A percentile compares a stretch with the other conserved stretches of the same genome.
Conservation (phyloP, 2,888 invertebrate genomes). For the Sabatieria punctata region DNA sequence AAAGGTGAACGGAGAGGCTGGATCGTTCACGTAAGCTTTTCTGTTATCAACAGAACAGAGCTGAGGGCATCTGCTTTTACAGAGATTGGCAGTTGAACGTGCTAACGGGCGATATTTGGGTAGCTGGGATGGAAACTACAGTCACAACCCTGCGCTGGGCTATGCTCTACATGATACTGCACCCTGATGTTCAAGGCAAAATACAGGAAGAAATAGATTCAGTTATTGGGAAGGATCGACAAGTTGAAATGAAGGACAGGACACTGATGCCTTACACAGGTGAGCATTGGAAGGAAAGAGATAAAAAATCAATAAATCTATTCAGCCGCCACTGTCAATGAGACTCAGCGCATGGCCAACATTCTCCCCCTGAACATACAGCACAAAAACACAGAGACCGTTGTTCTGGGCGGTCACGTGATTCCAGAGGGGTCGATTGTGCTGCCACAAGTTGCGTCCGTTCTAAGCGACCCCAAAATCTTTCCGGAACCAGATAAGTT, state of each 20-base stretch:
- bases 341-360: constrained; percentile 65
- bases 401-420: not conserved
- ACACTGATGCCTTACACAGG: no score
- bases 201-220: constrained; percentile 67
- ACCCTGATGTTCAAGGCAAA: constrained; percentile 63
- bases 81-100: not conserved
- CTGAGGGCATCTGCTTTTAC: no score
- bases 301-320: no score
- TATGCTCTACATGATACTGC: constrained; percentile 64
- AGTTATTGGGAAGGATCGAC: no score
- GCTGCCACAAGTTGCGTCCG: not conserved
- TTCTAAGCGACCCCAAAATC: not conserved
- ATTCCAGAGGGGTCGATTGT: not conserved
- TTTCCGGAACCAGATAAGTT: not conserved
- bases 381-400: not conserved
- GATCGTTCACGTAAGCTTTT: no score
- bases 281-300: no score
- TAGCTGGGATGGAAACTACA: constrained; percentile 55
- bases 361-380: not conserved
- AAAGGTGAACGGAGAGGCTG: no score
- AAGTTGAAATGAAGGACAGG: no score
- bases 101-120: not conserved
- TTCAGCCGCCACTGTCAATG: constrained; percentile 68
- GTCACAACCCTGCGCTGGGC: constrained; percentile 75
- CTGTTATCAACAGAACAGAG: no score